These are phyloP conservation scores for Thaleichthys pacificus DNA, from an alignment of 2,797 vertebrate genomes.

Conservation along the genomic window DNA sequence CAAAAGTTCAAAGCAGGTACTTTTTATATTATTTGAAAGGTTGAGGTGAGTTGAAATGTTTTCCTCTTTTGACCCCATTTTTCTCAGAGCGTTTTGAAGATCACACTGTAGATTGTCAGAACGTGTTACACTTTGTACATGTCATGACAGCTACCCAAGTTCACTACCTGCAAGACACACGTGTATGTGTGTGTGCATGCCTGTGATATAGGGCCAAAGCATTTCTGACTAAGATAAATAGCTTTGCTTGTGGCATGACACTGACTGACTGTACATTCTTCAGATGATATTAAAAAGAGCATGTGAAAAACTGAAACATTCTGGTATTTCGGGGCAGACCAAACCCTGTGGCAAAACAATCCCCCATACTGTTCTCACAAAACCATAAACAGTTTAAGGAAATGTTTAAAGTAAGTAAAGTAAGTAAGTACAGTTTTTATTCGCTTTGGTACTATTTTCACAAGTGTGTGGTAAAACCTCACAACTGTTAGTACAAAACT, in stretches of 20 bases:
- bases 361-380: neutral
- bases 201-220: constrained; percentile 20
- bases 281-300: constrained; percentile 13
- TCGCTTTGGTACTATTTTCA: no score
- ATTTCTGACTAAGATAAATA: constrained; percentile 24
- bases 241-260: constrained; percentile 6
- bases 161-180: constrained; percentile 42
- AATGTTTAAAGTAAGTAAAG: no score
- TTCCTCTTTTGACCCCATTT: no score
- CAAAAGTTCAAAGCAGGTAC: no score
- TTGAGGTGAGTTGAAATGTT: no score
- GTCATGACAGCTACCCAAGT: constrained; percentile 64
- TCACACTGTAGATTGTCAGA: constrained; percentile 14
- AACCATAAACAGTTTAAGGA: neutral
- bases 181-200: constrained; percentile 16
- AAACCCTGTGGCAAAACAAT: neutral
- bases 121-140: constrained; percentile 58
- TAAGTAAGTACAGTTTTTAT: no score
- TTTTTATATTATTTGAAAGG: no score
- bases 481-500: no score
- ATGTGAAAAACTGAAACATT: constrained; percentile 17
- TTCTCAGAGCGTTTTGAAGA: no score
- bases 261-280: constrained; percentile 7
- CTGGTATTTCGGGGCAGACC: constrained; percentile 21
- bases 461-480: no score